Evolutionary conservation across 2,888 invertebrate species (phyloP).

Genomic region (Schrankia costaestrigalis): DNA sequence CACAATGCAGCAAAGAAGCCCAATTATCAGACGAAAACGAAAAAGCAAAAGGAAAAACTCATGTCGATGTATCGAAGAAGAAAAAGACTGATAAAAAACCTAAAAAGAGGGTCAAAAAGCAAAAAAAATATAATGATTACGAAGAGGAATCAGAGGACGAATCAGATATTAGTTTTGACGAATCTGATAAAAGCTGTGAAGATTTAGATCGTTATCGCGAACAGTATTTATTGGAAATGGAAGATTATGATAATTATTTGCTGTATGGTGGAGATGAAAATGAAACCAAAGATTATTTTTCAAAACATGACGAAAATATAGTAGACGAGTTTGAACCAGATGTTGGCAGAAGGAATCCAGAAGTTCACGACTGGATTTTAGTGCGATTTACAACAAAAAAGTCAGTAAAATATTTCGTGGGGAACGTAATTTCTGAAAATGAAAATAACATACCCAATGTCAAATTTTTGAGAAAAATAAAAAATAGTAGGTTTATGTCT

Average conservation of each 20-base stretch:
- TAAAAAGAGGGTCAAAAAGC: constrained; percentile 1
- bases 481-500: constrained; percentile 5
- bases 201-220: constrained; percentile 5
- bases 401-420: constrained; percentile 2
- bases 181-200: constrained; percentile 3
- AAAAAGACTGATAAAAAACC: constrained; percentile 2
- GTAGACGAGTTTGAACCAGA: constrained; percentile 6
- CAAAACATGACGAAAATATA: not conserved
- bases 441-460: constrained; percentile 2
- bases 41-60: constrained; percentile 2
- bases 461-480: constrained; percentile 7
- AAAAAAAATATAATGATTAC: constrained; percentile 5
- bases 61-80: not conserved
- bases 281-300: not conserved
- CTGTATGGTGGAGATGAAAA: constrained; percentile 1
- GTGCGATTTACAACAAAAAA: constrained; percentile 10
- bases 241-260: constrained; percentile 1
- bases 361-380: constrained; percentile 8
- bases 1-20: constrained; percentile 1
- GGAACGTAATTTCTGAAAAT: constrained; percentile 6
- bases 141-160: constrained; percentile 5
- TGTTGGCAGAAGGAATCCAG: constrained; percentile 4
- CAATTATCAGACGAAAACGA: constrained; percentile 1
- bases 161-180: constrained; percentile 2
- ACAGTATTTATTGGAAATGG: constrained; percentile 4